These are phyloP conservation scores for Julus scandinavius DNA, from an alignment of 2,888 invertebrate genomes.

Conservation along the genomic window DNA sequence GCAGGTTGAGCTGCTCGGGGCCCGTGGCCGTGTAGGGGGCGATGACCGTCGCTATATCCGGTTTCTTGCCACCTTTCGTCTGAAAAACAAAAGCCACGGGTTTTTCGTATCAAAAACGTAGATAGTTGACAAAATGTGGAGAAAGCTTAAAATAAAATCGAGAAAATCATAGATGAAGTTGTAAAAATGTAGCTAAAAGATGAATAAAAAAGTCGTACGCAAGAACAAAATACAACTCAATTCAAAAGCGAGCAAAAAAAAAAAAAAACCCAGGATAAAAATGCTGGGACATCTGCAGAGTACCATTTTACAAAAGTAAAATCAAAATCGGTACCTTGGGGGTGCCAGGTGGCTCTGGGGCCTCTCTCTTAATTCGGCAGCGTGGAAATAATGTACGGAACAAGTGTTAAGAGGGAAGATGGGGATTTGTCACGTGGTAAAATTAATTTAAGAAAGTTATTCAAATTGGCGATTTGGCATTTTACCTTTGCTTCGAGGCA, in stretches of 20 bases:
- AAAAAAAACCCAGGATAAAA: too few species aligned
- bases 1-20: constrained; percentile 88
- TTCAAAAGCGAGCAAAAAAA: too few species aligned
- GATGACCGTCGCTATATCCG: constrained; percentile 93
- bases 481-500: constrained; percentile 16
- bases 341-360: constrained; percentile 56
- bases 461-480: neutral
- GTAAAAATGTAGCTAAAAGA: neutral
- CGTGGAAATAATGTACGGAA: neutral
- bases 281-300: too few species aligned
- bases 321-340: constrained; percentile 56
- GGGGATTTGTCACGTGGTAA: too few species aligned
- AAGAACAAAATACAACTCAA: too few species aligned
- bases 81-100: constrained; percentile 40
- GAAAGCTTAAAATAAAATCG: too few species aligned
- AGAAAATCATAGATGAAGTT: neutral
- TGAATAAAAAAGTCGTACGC: too few species aligned
- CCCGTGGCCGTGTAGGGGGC: constrained; percentile 92
- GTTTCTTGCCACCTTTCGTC: constrained; percentile 75
- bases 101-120: too few species aligned
- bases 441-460: too few species aligned
- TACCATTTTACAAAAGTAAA: too few species aligned
- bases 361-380: constrained; percentile 55
- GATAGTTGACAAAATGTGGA: too few species aligned
- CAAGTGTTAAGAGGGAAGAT: neutral